Evolutionary conservation across 2,888 invertebrate species (phyloP).

Genomic region (Melieria picta): DNA sequence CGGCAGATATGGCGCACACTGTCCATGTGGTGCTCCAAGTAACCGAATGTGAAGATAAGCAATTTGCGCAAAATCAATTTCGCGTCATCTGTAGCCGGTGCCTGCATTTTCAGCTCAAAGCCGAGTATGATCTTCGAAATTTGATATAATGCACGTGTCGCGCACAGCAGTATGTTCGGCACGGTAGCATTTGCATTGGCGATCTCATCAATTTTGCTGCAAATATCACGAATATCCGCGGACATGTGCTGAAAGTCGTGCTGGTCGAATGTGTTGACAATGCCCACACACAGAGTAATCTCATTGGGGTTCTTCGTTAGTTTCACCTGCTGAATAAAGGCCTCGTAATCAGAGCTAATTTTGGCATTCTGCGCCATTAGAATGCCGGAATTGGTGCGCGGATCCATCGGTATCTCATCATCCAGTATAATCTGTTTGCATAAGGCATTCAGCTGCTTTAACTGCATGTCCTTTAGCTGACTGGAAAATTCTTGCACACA

Average conservation of each 20-base stretch:
- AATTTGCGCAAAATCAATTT: conserved; percentile 57
- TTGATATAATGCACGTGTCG: conserved; percentile 53
- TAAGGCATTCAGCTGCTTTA: conserved; percentile 43
- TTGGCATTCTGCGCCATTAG: conserved; percentile 68
- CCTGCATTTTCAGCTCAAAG: conserved; percentile 47
- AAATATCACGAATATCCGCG: conserved; percentile 48
- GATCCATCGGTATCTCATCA: conserved; percentile 73
- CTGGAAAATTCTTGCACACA: conserved; percentile 65
- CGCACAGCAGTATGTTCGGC: conserved; percentile 56
- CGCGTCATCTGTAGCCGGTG: conserved; percentile 53
- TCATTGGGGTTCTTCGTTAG: conserved; percentile 46
- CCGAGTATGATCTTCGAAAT: conserved; percentile 49
- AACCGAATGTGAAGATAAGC: conserved; percentile 68
- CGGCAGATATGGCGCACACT: conserved; percentile 72
- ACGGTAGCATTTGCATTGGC: conserved; percentile 49
- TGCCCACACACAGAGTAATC: conserved; percentile 56
- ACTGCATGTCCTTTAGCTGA: conserved; percentile 44
- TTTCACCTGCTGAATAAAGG: conserved; percentile 47
- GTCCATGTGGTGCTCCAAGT: conserved; percentile 74
- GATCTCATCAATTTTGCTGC: conserved; percentile 47
- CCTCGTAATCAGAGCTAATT: conserved; percentile 57
- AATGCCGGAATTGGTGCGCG: conserved; percentile 73
- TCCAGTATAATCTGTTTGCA: conserved; percentile 64
- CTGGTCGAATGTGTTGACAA: conserved; percentile 55
- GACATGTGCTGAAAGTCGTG: conserved; percentile 48